These are phyloP conservation scores for Podarcis muralis DNA, from an alignment of 2,113 vertebrate species.

Conservation along the genomic window DNA sequence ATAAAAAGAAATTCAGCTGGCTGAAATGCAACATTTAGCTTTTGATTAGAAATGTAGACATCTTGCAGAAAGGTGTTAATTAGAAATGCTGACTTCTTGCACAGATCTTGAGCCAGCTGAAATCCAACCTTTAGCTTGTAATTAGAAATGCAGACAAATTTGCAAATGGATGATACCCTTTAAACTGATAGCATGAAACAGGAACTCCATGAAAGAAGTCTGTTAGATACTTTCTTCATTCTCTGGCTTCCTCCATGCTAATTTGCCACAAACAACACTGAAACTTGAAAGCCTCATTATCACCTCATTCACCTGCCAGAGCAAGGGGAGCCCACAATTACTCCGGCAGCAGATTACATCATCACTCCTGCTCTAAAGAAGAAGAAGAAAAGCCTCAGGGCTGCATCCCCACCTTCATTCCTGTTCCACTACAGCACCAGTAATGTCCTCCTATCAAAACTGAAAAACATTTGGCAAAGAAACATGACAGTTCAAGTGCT, in stretches of 20 bases:
- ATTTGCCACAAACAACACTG: background rate
- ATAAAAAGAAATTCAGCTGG: background rate
- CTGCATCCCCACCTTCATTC: background rate
- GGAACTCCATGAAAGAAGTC: background rate
- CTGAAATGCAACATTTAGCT: background rate
- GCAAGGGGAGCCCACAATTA: background rate
- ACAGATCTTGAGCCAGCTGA: background rate
- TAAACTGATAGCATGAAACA: background rate
- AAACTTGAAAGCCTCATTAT: too few relatives aligned
- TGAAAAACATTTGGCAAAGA: background rate
- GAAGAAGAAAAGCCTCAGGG: background rate
- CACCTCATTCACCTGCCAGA: background rate
- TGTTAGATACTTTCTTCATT: background rate
- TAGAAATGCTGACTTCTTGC: background rate
- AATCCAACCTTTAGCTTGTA: background rate
- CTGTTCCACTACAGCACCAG: background rate
- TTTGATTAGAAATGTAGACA: background rate
- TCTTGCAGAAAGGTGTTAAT: background rate
- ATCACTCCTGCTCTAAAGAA: background rate
- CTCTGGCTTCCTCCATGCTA: background rate
- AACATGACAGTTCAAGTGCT: slow-evolving; percentile 20
- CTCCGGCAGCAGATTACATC: background rate
- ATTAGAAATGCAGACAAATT: background rate
- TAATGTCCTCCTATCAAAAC: background rate
- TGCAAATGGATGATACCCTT: too few relatives aligned